Conservation (phyloP, 2,797 vertebrate species). For the Loriculus beryllinus region DNA sequence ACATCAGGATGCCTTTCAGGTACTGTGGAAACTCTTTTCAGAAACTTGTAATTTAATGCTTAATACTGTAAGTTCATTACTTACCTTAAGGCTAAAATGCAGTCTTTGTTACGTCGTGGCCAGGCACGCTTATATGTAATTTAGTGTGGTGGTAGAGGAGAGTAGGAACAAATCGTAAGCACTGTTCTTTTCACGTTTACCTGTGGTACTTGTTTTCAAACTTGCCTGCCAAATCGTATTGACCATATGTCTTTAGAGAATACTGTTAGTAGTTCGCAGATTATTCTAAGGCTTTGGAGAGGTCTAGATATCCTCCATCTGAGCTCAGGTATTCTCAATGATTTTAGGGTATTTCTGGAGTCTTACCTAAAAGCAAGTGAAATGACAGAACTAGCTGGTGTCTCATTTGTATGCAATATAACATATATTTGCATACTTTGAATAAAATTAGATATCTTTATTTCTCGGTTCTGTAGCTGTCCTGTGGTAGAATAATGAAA, state of each 20-base stretch:
- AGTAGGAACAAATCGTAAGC: not conserved
- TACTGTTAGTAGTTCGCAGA: not conserved
- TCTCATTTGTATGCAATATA: not conserved
- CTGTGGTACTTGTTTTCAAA: not conserved
- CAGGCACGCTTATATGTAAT: not conserved
- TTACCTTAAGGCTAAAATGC: not conserved
- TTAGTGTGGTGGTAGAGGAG: not conserved
- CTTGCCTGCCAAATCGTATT: not conserved
- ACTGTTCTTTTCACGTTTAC: not conserved
- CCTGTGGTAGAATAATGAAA: not conserved
- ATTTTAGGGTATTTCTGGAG: not conserved
- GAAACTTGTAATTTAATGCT: not conserved
- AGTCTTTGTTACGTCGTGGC: not conserved
- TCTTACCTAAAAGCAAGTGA: not conserved
- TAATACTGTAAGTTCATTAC: not conserved
- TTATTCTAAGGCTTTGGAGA: not conserved
- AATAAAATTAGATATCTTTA: not conserved
- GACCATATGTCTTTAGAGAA: not conserved
- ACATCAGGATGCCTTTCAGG: slow-evolving; percentile 99
- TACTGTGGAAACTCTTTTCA: slow-evolving; percentile 64
- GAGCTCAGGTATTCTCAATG: not conserved
- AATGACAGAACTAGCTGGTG: not conserved
- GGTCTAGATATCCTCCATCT: not conserved
- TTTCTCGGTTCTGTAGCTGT: not conserved
- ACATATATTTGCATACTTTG: not conserved